Evolutionary conservation across 2,113 vertebrate species (phyloP).

Genomic region (Gavialis gangeticus): DNA sequence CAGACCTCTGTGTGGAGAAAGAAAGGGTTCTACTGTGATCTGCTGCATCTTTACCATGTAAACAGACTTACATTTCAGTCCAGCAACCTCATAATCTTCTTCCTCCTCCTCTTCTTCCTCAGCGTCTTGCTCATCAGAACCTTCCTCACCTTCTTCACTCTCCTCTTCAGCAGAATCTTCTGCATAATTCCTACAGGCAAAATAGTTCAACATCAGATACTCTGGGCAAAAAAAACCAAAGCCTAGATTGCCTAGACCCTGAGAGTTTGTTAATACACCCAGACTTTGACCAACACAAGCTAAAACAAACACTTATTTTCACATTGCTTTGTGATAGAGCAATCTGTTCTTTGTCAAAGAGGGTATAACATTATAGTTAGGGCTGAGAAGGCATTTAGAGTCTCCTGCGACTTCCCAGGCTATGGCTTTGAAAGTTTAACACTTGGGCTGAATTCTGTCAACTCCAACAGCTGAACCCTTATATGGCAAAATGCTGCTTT

Average conservation of each 20-base stretch:
- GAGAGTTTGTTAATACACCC: neutral
- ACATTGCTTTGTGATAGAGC: neutral
- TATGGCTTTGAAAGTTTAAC: neutral
- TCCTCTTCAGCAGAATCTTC: slow-evolving; percentile 91
- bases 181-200: slow-evolving; percentile 87
- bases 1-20: neutral
- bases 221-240: neutral
- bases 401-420: neutral
- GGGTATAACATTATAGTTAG: neutral
- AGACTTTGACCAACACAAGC: neutral
- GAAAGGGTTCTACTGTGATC: neutral
- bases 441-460: neutral
- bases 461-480: neutral
- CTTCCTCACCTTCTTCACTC: slow-evolving; percentile 84
- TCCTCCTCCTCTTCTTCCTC: slow-evolving; percentile 87
- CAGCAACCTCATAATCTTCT: slow-evolving; percentile 89
- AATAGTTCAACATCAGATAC: neutral
- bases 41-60: neutral
- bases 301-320: neutral
- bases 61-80: slow-evolving; percentile 89
- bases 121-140: slow-evolving; percentile 82
- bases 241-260: neutral
- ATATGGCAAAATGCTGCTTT: neutral
- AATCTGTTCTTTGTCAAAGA: neutral
- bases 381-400: neutral